These are phyloP conservation scores for Conops quadrifasciatus DNA, from an alignment of 2,888 invertebrate species.

Conservation along the genomic window DNA sequence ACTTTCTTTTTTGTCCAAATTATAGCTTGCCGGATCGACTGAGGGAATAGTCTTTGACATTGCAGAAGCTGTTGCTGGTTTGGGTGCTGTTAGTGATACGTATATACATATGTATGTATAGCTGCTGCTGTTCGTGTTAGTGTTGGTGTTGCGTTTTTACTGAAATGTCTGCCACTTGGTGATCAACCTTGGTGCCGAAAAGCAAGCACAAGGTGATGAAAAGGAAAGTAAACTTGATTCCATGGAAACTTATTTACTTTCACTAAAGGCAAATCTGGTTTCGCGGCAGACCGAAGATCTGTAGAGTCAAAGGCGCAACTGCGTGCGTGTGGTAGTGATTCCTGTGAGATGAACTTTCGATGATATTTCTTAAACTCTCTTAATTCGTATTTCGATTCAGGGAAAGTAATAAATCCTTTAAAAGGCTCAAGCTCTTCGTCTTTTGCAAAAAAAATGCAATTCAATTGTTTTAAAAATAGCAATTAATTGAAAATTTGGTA, in stretches of 20 bases:
- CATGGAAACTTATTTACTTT: slow-evolving; percentile 30
- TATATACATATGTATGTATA: too few relatives aligned
- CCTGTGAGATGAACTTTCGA: too few relatives aligned
- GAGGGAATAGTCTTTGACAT: slow-evolving; percentile 17
- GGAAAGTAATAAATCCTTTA: too few relatives aligned
- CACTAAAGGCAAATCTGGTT: slow-evolving; percentile 19
- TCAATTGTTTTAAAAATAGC: too few relatives aligned
- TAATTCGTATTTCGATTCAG: too few relatives aligned
- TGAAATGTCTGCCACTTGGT: neutral
- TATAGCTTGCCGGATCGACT: slow-evolving; percentile 2
- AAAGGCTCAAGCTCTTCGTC: too few relatives aligned
- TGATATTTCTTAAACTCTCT: too few relatives aligned
- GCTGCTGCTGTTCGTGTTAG: too few relatives aligned
- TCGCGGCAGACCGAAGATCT: neutral
- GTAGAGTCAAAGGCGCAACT: too few relatives aligned
- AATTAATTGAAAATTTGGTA: too few relatives aligned
- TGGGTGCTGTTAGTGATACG: neutral
- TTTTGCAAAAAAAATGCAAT: too few relatives aligned
- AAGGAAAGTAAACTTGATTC: slow-evolving; percentile 30
- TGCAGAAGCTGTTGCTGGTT: slow-evolving; percentile 14
- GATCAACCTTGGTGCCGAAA: slow-evolving; percentile 12
- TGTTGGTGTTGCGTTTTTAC: neutral
- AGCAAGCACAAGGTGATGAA: slow-evolving; percentile 21
- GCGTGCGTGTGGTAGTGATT: too few relatives aligned
- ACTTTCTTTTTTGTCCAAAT: slow-evolving; percentile 22